These are phyloP conservation scores for Saxidomus purpurata DNA, from an alignment of 1,140 invertebrate species.

Conservation along the genomic window DNA sequence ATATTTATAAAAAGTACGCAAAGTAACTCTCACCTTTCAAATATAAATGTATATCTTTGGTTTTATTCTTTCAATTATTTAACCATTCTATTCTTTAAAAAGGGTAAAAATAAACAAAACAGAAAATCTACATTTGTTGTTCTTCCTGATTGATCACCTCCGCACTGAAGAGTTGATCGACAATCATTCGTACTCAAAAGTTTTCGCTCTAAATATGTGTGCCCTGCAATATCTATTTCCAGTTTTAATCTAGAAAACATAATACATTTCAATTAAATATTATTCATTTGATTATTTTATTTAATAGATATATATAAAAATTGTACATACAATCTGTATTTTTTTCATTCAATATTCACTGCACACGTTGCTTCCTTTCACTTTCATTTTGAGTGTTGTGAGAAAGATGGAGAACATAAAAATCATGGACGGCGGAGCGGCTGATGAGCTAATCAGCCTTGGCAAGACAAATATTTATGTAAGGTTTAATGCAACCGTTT, in stretches of 20 bases:
- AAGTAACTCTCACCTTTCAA: not conserved
- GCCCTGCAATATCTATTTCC: too few relatives aligned
- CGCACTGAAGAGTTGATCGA: conserved; percentile 45
- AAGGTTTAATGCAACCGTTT: too few relatives aligned
- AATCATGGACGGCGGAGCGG: conserved; percentile 57
- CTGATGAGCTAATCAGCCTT: conserved; percentile 27
- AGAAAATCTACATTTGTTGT: conserved; percentile 48
- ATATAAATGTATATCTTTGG: not conserved
- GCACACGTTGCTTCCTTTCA: too few relatives aligned
- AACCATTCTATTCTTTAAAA: conserved; percentile 1
- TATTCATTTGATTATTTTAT: too few relatives aligned
- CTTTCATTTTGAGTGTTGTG: not conserved
- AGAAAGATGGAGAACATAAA: conserved; percentile 9
- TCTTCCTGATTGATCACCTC: conserved; percentile 55
- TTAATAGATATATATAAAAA: too few relatives aligned
- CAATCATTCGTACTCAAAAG: conserved; percentile 36
- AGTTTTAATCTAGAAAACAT: too few relatives aligned
- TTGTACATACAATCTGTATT: too few relatives aligned
- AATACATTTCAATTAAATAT: too few relatives aligned
- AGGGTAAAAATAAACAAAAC: conserved; percentile 19
- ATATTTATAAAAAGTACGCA: too few relatives aligned
- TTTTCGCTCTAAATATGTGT: not conserved
- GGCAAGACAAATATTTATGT: conserved; percentile 44
- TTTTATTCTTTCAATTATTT: not conserved
- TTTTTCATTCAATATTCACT: too few relatives aligned